Conservation (phyloP, 1,140 invertebrate genomes). For the Sycophaga agraensis region DNA sequence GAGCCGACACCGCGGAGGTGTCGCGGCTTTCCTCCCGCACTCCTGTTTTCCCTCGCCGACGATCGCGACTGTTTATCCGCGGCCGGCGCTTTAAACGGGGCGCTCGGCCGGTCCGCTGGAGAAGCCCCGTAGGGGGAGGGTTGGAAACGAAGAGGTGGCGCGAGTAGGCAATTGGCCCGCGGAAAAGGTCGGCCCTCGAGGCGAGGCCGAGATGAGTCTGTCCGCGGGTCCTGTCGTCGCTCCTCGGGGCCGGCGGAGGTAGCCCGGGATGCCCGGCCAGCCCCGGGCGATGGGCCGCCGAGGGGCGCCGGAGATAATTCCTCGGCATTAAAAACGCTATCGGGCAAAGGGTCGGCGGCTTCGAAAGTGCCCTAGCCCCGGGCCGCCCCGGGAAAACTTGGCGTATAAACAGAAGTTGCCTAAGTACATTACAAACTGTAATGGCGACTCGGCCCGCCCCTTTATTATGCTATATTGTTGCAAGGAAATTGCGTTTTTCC, state of each 20-base stretch:
- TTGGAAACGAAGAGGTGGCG: too few relatives aligned
- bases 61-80: too few relatives aligned
- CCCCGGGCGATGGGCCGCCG: too few relatives aligned
- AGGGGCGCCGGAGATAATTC: constrained; percentile 50
- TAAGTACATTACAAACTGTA: constrained; percentile 60
- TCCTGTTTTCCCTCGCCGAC: too few relatives aligned
- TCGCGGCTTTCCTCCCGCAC: too few relatives aligned
- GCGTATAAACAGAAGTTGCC: constrained; percentile 59
- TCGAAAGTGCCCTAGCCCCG: constrained; percentile 21
- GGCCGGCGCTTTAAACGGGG: too few relatives aligned
- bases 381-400: constrained; percentile 47
- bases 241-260: not conserved
- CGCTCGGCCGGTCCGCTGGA: too few relatives aligned
- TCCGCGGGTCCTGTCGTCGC: not conserved
- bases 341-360: constrained; percentile 29
- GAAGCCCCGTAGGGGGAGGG: too few relatives aligned
- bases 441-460: constrained; percentile 51
- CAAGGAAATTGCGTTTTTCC: constrained; percentile 57
- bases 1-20: too few relatives aligned
- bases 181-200: not conserved
- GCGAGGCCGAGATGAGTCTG: not conserved
- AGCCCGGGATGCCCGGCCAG: too few relatives aligned
- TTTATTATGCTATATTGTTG: constrained; percentile 57
- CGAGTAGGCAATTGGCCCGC: too few relatives aligned
- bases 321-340: constrained; percentile 56